A percentile compares a stretch with the other conserved stretches of the same genome.
phyloP scores from a whole-genome alignment of 2,113 vertebrate species.

The Diadophis punctatus region DNA sequence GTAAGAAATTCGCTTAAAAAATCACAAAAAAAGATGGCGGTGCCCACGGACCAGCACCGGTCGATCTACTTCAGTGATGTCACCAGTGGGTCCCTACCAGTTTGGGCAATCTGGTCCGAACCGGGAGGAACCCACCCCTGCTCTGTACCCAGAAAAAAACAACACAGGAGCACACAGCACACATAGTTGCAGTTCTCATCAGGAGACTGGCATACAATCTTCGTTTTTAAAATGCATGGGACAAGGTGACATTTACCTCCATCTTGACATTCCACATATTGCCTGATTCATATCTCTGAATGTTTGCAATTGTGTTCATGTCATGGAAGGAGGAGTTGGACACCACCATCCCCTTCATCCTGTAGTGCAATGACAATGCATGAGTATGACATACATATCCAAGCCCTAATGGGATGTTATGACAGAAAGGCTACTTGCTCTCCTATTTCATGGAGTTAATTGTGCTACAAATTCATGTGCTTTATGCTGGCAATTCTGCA shows the following conservation, averaged over 20 bases:
- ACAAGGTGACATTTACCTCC: not conserved
- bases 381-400: not conserved
- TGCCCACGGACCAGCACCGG: no score
- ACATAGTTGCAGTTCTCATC: not conserved
- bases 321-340: not conserved
- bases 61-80: no score
- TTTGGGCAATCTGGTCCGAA: no score
- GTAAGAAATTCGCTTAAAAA: no score
- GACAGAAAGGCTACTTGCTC: not conserved
- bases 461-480: not conserved
- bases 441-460: not conserved
- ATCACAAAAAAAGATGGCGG: no score
- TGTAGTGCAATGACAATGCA: not conserved
- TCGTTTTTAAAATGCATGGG: not conserved
- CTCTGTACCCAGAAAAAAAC: not conserved
- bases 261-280: not conserved
- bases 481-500: not conserved
- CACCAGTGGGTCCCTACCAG: no score
- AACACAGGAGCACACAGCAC: not conserved
- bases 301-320: not conserved
- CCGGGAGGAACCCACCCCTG: no score
- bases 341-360: no score
- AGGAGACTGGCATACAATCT: not conserved
- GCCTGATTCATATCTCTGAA: not conserved
- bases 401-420: not conserved